A percentile compares a stretch with the other conserved stretches of the same genome.
Conservation (phyloP, 2,113 vertebrate species). For the Chaenogobius annularis region DNA sequence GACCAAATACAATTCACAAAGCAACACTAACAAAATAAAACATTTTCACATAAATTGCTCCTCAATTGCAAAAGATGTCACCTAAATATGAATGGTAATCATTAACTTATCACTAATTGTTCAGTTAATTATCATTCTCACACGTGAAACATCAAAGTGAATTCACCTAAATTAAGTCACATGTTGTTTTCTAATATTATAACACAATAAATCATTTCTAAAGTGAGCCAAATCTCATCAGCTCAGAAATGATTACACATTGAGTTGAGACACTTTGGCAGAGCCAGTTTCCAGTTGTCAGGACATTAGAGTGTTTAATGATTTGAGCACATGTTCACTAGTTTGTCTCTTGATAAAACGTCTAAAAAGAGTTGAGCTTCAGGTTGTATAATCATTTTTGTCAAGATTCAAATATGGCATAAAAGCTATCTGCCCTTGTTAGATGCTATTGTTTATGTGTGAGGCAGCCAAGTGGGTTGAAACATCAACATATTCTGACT, state of each 20-base stretch:
- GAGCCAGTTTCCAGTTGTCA: conserved; percentile 3
- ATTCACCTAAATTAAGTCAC: background rate
- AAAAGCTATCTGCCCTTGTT: background rate
- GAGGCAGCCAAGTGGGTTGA: background rate
- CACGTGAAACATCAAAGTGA: background rate
- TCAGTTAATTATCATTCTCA: background rate
- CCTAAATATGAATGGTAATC: background rate
- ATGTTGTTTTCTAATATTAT: background rate
- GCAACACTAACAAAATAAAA: too few relatives aligned
- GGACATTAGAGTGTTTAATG: background rate
- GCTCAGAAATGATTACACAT: background rate
- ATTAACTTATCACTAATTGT: too few relatives aligned
- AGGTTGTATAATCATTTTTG: background rate
- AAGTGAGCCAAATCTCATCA: background rate
- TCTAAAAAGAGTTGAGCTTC: background rate
- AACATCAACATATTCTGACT: background rate
- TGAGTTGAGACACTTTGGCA: conserved; percentile 6
- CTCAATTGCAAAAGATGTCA: background rate
- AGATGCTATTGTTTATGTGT: conserved; percentile 1
- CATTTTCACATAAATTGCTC: too few relatives aligned
- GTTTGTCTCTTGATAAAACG: background rate
- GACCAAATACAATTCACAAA: too few relatives aligned
- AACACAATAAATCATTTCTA: background rate
- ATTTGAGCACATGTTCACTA: conserved; percentile 1
- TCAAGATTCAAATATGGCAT: conserved; percentile 6